phyloP scores from a whole-genome alignment of 2,113 vertebrate species.

The Rhinolophus ferrumequinum region DNA sequence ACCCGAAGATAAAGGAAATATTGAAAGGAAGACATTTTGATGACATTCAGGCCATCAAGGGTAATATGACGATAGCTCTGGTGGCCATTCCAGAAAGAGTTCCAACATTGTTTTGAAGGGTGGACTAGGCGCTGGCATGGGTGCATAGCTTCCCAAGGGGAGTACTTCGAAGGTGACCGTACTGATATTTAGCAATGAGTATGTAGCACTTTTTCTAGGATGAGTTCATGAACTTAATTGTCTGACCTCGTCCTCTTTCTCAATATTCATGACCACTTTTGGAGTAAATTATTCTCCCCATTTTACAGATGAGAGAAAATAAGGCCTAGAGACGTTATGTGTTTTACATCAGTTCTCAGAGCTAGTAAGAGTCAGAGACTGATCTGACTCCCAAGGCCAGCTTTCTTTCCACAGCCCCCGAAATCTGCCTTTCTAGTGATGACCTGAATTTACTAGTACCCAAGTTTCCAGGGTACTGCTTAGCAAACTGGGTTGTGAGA shows the following conservation, averaged over 20 bases:
- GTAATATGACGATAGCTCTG: too few species aligned
- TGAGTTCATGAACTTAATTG: too few species aligned
- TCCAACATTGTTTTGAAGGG: too few species aligned
- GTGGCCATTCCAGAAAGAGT: too few species aligned
- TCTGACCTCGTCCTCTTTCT: not conserved
- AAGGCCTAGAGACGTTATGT: not conserved
- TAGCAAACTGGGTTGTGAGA: constrained; percentile 8
- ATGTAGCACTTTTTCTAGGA: too few species aligned
- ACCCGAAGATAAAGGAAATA: too few species aligned
- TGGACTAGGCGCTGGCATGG: too few species aligned
- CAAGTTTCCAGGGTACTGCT: not conserved
- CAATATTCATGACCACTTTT: not conserved
- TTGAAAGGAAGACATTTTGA: too few species aligned
- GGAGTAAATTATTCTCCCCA: not conserved
- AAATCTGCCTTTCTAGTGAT: not conserved
- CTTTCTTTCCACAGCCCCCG: not conserved
- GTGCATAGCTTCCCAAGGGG: too few species aligned
- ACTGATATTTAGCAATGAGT: too few species aligned
- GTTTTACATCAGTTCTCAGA: not conserved
- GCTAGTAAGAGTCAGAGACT: not conserved
- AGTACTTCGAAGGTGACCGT: too few species aligned
- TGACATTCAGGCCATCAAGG: too few species aligned
- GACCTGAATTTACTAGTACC: not conserved
- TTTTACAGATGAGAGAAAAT: not conserved
- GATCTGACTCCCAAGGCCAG: not conserved